phyloP scores from a whole-genome alignment of 2,113 vertebrate genomes.

The Lepidothrix coronata region DNA sequence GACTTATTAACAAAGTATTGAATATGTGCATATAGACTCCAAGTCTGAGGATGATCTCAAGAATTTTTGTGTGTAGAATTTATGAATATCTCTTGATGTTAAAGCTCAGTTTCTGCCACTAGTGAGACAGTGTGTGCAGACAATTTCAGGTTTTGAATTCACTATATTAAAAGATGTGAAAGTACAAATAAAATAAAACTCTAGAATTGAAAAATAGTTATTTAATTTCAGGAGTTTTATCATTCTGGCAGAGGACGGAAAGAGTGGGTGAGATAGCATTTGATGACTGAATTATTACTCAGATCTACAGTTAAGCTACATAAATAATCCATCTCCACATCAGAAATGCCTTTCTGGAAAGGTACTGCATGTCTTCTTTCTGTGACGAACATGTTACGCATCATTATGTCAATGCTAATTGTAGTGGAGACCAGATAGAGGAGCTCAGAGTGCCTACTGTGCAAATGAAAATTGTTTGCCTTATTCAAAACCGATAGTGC shows the following conservation, averaged over 20 bases:
- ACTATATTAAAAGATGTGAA: neutral
- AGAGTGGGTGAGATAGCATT: neutral
- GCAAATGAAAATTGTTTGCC: constrained; percentile 1
- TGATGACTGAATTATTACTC: neutral
- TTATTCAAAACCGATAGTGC: neutral
- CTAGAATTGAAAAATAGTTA: neutral
- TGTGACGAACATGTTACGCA: neutral
- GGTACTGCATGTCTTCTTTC: neutral
- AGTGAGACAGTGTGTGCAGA: neutral
- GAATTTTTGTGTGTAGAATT: neutral
- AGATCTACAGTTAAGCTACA: neutral
- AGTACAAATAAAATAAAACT: neutral
- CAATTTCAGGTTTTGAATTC: neutral
- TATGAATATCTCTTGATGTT: neutral
- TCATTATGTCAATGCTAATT: constrained; percentile 23
- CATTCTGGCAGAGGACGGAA: neutral
- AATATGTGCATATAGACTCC: neutral
- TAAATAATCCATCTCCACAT: neutral
- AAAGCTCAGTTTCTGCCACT: neutral
- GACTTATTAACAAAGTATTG: neutral
- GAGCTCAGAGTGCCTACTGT: neutral
- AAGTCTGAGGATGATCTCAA: neutral
- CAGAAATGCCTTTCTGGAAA: neutral
- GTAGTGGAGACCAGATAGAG: neutral
- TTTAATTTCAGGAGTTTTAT: neutral